These are phyloP conservation scores for Hydropotes inermis DNA, from an alignment of 2,113 vertebrate species.

Conservation along the genomic window DNA sequence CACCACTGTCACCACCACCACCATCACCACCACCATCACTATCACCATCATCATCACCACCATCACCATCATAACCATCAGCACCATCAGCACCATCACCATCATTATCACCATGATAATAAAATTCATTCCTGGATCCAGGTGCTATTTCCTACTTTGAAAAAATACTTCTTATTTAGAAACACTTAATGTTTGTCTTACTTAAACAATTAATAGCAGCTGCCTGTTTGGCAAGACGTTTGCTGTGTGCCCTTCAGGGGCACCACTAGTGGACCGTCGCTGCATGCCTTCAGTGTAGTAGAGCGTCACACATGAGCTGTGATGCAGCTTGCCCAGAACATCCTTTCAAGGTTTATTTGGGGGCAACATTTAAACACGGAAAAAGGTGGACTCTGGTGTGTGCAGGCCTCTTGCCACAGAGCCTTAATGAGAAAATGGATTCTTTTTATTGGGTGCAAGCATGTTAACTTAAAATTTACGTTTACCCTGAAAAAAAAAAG, in stretches of 20 bases:
- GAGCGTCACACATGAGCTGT: no score
- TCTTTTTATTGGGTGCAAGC: not conserved
- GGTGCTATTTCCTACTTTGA: not conserved
- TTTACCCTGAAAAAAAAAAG: not conserved
- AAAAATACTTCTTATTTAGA: not conserved
- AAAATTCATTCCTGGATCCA: not conserved
- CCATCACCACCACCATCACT: fast-evolving
- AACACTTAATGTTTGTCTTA: not conserved
- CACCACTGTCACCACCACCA: fast-evolving
- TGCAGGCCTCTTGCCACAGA: not conserved
- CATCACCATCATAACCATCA: fast-evolving
- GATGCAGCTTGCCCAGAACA: not conserved
- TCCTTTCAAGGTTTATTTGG: not conserved
- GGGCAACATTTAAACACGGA: not conserved
- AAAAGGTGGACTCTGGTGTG: not conserved
- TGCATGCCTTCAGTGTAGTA: not conserved
- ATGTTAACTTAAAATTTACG: not conserved
- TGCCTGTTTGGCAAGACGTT: not conserved
- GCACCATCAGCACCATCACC: fast-evolving
- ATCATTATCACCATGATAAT: not conserved
- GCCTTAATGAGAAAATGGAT: not conserved
- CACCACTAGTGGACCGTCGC: not conserved
- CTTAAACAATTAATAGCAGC: not conserved
- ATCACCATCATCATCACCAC: fast-evolving
- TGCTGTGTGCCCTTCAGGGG: not conserved